Evolutionary conservation across 2,113 vertebrate species (phyloP).

Genomic region (Scalopus aquaticus): DNA sequence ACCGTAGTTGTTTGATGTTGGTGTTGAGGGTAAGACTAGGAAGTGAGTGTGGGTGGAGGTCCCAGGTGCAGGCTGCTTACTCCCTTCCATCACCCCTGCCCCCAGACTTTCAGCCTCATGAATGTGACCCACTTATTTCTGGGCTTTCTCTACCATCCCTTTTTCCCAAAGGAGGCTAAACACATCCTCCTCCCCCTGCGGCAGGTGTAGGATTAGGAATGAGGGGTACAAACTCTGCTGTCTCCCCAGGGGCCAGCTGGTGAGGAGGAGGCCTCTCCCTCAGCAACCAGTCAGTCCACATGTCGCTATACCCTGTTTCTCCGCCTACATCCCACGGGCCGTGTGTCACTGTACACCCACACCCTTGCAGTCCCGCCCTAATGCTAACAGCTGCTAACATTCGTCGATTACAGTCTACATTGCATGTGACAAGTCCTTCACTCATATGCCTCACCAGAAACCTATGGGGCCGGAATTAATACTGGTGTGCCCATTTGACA

Average conservation of each 20-base stretch:
- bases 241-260: slow-evolving; percentile 37
- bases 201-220: not conserved
- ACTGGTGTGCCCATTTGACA: not conserved
- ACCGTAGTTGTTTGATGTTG: not conserved
- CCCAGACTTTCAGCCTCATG: not conserved
- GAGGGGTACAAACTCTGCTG: not conserved
- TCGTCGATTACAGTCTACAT: not conserved
- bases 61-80: not conserved
- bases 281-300: not conserved
- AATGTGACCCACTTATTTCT: not conserved
- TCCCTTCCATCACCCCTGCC: no score
- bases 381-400: not conserved
- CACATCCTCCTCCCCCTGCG: not conserved
- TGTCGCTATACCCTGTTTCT: not conserved
- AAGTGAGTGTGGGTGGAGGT: not conserved
- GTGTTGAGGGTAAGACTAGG: not conserved
- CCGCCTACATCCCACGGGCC: not conserved
- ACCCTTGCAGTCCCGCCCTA: not conserved
- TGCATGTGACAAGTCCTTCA: not conserved
- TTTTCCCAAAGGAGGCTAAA: not conserved
- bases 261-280: slow-evolving; percentile 46
- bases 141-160: not conserved
- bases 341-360: not conserved
- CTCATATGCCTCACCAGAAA: not conserved
- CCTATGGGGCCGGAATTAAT: not conserved